phyloP scores from a whole-genome alignment of 2,113 vertebrate genomes.

The Numida meleagris region DNA sequence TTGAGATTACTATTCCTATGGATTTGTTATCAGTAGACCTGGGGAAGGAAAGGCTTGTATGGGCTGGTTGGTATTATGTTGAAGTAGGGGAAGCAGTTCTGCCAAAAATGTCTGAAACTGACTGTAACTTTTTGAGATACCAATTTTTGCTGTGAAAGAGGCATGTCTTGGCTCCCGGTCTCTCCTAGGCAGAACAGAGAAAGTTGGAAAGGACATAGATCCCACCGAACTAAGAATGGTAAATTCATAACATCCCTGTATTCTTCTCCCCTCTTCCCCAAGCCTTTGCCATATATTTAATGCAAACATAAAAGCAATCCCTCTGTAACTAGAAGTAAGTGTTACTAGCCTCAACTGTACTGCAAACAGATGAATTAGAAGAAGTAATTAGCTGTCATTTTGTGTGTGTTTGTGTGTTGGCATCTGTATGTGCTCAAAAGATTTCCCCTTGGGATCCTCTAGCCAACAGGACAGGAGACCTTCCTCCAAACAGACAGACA shows the following conservation, averaged over 20 bases:
- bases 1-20: neutral
- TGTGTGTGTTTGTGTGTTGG: neutral
- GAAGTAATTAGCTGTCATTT: neutral
- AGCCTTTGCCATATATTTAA: neutral
- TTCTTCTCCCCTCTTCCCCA: neutral
- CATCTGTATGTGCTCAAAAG: neutral
- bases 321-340: neutral
- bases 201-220: neutral
- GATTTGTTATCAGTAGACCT: neutral
- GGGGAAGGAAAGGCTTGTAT: neutral
- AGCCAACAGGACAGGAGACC: neutral
- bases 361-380: neutral
- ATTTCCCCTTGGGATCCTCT: neutral
- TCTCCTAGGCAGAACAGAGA: neutral
- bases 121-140: neutral
- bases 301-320: neutral
- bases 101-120: neutral
- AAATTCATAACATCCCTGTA: neutral
- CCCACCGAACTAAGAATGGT: neutral
- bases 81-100: neutral
- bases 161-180: neutral
- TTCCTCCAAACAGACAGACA: neutral
- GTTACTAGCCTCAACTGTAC: rapidly evolving
- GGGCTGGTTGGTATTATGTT: neutral
- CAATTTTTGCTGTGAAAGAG: neutral